phyloP scores from a whole-genome alignment of 2,797 vertebrate species.

The Morelia viridis region DNA sequence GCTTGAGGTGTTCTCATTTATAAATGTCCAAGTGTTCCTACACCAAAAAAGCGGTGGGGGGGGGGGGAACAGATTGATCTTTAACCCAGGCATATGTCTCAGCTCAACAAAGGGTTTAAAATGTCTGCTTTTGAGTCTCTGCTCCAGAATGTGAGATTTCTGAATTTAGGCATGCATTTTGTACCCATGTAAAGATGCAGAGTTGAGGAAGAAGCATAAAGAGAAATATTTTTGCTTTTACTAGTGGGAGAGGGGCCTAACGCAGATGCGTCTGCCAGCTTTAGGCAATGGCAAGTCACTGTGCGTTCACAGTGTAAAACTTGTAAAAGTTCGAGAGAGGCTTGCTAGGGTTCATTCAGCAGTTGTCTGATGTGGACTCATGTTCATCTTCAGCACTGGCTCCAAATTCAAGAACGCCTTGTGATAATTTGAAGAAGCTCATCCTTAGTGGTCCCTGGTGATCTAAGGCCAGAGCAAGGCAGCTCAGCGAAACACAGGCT shows the following conservation, averaged over 20 bases:
- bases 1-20: neutral
- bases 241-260: neutral
- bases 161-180: neutral
- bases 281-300: neutral
- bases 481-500: neutral
- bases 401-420: neutral
- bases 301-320: neutral
- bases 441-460: neutral
- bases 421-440: neutral
- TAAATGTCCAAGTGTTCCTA: neutral
- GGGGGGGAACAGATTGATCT: too few species aligned
- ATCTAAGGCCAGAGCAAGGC: neutral
- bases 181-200: neutral
- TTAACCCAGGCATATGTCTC: constrained; percentile 44
- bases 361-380: too few species aligned
- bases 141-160: neutral
- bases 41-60: constrained; percentile 6
- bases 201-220: neutral
- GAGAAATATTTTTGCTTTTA: neutral
- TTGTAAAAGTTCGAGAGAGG: neutral
- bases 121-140: neutral
- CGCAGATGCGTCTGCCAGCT: neutral
- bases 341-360: too few species aligned
- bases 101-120: neutral
- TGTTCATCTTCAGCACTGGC: neutral